Conservation (phyloP, 2,113 vertebrate species). For the Varanus salvator region DNA sequence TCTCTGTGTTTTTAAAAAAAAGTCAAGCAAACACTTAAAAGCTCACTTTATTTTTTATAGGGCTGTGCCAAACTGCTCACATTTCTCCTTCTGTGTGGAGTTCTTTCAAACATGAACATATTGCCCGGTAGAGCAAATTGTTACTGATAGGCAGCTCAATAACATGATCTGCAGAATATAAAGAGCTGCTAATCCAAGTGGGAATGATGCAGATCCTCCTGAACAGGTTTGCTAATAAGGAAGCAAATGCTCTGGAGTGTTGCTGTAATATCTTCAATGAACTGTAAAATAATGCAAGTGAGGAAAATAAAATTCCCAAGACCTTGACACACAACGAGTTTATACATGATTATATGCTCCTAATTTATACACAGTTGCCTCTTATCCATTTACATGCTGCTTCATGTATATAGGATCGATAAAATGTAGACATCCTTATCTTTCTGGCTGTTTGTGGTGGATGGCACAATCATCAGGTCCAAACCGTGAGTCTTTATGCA, state of each 20-base stretch:
- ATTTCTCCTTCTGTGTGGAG: constrained; percentile 12
- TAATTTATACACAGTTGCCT: not conserved
- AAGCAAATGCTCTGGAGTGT: constrained; percentile 41
- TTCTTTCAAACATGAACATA: constrained; percentile 24
- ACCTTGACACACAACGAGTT: not conserved
- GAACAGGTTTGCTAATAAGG: constrained; percentile 41
- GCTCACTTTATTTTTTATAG: constrained; percentile 20
- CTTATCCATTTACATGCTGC: not conserved
- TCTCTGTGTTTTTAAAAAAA: not conserved
- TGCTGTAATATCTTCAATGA: constrained; percentile 33
- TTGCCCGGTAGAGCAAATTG: constrained; percentile 29
- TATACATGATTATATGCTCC: constrained; percentile 26
- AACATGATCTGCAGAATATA: constrained; percentile 43
- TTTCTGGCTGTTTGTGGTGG: not conserved
- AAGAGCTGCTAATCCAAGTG: constrained; percentile 54
- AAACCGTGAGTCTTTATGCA: not conserved
- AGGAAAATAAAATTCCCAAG: constrained; percentile 32
- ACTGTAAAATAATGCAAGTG: constrained; percentile 47
- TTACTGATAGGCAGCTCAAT: constrained; percentile 26
- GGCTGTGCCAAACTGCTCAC: not conserved
- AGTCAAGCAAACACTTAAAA: not conserved
- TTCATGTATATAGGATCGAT: not conserved
- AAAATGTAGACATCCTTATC: not conserved
- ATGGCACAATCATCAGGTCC: not conserved
- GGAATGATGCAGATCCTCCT: not conserved